Base-by-base conservation (phyloP, 2,113 vertebrate genomes). In the Eulacestoma nigropectus region DNA sequence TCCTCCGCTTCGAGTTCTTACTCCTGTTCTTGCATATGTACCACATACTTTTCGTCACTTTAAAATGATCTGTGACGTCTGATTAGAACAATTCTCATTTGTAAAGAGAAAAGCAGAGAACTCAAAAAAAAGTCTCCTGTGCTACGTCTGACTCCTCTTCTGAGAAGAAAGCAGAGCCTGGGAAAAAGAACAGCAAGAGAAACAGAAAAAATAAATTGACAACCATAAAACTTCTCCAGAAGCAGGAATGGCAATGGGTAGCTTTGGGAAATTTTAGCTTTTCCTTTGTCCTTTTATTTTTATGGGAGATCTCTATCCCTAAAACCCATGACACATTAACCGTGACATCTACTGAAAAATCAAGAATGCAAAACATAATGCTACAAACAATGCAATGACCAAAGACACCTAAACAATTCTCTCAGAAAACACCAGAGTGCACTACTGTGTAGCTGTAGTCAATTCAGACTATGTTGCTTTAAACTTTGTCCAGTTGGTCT, bases 381-480 rank as follows among this genome's bases (percentile, higher is more conserved):
- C 53, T 19, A 32, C 25, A 53, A 64, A 37, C 8, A 37, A 25
- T 5, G 7, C 49, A 62, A 13, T 1, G 13, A 25, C 65, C 41
- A 44, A 20, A 39, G 17, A 89, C 5, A 62, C 50, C 53, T 46
- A 21, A 85, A 63, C 47, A 64, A 35, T 93, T 92, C 92, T 59
- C 64, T 84, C 7, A 3, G 69, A 42, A 88, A 78, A 90, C 93
- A 94, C 75, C 79, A 95, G 92, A 84, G 88, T 37, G 90, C 95
- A 81, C 79, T 90, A 41, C 68, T 68, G 72, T 14, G 1, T 3
- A 83, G 57, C 16, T n/a, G 13, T 19, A 6, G 3, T 30, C 10
- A 75, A 60, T 78, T 68, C 44, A 17, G 15, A 59, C 7, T 9
- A 6, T 0, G 1, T 18, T 44, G 16, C 53, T 84, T 84, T 60